Evolutionary conservation across 2,113 vertebrate genomes (phyloP), one percentile per base, ranked within the genome.

Genomic region (Sapayoa aenigma): DNA sequence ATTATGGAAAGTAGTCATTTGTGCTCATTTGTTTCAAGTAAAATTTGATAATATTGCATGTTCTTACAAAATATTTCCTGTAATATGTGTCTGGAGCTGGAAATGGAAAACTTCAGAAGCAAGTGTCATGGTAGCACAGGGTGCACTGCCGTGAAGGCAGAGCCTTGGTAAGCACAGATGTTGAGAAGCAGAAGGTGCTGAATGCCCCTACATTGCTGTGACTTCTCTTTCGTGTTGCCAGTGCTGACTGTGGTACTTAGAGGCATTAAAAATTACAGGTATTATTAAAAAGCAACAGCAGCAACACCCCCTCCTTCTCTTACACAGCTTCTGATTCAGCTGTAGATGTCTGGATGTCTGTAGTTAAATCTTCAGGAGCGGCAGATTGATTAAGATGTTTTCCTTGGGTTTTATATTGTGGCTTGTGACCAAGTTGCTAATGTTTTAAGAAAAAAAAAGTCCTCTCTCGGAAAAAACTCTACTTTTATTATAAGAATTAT

Each of bases 331-430:
- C 71, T 93, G 46, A 27, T 93, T 44, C 72, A 71, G 37, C 31
- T 76, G 60, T 52, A 7, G 85, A 5, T 72, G 14, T 74, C 27
- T 91, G 65, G 41, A 67, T 85, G 68, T 72, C 52, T 90, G 39
- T 53, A 66, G 94, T 62, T 94, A 94, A 93, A 90, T 88, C 39
- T 97, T 89, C 42, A 85, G 74, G 72, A 97, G 78, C 92, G 79
- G 95, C 93, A 94, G 87, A 91, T 87, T 98, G 96, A 89, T 97
- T 74, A 95, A 96, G 95, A 93, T 94, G 72, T 96, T 98, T 97
- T 91, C 89, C 89, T 97, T 96, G 95, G 71, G 71, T 97, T 94
- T 96, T 96, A 67, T 63, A 44, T 81, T 95, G 46, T 96, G 92
- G 81, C 89, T 93, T 96, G 89, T 93, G 96, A 53, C 73, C 20